Base-by-base conservation (phyloP, 2,797 vertebrate species). In the Simalia tracyae region DNA sequence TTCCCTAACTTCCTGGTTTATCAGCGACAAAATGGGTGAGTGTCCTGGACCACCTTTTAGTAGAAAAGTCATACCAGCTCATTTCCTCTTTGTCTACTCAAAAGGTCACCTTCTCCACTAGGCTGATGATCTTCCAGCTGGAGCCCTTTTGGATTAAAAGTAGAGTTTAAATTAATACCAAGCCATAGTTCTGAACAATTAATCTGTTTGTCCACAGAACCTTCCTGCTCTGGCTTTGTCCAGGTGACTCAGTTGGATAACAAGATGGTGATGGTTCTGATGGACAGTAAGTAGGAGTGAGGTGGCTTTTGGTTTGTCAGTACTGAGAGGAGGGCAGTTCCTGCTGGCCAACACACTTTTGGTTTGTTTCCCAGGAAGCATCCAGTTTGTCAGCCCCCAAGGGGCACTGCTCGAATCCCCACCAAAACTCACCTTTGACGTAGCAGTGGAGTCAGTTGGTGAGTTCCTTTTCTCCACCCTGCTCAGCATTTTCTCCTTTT, bases 1-100 rank as follows among this genome's bases (percentile, higher is more conserved):
- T 94, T 98, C 98, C 81, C 98, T 98, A 95, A 98, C 98, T 0
- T 98, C 98, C 96, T 99, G 99, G 98, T 98, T 99, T 95, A 97
- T 97, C 87, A 97, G 93, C 88, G 90, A 94, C 0, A 96, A 95
- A 90, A 88, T 96, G 0, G 98, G 98, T 98, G 94, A 76, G 96
- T 7, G n/a, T 81, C 36, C 14, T n/a, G 1, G 42, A 8, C 50
- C 50, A 54, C 50, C 59, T 60, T 60, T 76, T 31, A 42, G 7
- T 46, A 54, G 46, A 4, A 89, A 89, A 15, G 22, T 24, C 36
- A 12, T 31, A 56, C n/a, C 26, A 14, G 11, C 2, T 24, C 11
- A 89, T 57, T 36, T 15, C 22, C 31, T 31, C 46, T n/a, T 85
- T 56, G 68, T 72, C 84, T n/a, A 17, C 14, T 15, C 24, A n/a